Evolutionary conservation across 2,888 invertebrate species (phyloP), one percentile per base, ranked within the genome.

Genomic region (Drosophila sordidapex): DNA sequence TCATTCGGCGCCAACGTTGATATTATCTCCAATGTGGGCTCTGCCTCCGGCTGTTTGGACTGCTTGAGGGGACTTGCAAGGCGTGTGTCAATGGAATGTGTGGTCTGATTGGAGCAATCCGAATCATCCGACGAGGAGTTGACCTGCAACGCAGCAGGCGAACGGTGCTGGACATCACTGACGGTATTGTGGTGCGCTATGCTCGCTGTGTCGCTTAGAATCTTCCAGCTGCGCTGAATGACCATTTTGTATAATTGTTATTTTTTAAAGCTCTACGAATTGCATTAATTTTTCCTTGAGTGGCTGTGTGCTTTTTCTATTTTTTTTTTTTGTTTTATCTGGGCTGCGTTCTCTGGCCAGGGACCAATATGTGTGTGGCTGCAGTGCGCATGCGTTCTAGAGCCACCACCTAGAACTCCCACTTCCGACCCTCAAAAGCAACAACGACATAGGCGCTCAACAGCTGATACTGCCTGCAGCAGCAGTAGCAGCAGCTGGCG

Each of bases 151-250:
- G 84, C 84, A 59, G 90, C 83, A 43, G 92, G 91, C 4, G 92
- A 88, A 63, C 91, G 89, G 40, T 83, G 85, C 49, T 70, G 75
- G 11, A 51, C 65, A 67, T 80, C 83, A 40, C 35, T 57, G 69
- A 53, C 54, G n/a, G 57, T 51, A 35, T 27, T 67, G 60, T 70
- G 77, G 57, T 70, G 73, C 7, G 70, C 79, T n/a, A 89, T 89
- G 48, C 89, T 83, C 7, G 83, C 85, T 56, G 83, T 68, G 64
- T 91, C 92, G 64, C 88, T 91, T 53, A 91, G 87, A 63, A 91
- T 90, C 76, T 93, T 93, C 93, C 93, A 93, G 82, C 88, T 92
- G 43, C 93, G 90, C 84, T 93, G 93, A 65, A 93, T 93, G 15
- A 93, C 93, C 93, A 93, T 93, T 74, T 75, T 79, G 27, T 35